Percentiles rank a stretch among this genome's conserved stretches.
phyloP scores from a whole-genome alignment of 2,113 vertebrate genomes.

The Marcusenius ussheri region DNA sequence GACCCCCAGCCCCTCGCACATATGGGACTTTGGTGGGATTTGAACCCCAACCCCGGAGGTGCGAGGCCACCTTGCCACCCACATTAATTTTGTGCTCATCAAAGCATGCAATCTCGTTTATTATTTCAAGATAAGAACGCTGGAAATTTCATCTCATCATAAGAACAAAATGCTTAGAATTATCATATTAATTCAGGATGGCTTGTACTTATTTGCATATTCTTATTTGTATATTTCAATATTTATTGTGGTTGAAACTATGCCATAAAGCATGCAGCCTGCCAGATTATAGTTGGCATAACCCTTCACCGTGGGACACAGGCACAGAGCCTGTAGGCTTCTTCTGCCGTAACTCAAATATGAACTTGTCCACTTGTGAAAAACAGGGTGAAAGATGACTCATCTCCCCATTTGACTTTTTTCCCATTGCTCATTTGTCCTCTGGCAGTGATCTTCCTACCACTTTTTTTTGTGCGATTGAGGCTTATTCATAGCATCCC shows the following conservation, averaged over 20 bases:
- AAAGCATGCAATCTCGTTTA: neutral
- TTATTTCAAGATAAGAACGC: neutral
- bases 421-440: neutral
- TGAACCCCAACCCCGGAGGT: neutral
- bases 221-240: neutral
- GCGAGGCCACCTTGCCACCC: neutral
- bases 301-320: neutral
- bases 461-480: neutral
- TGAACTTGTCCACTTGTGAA: neutral
- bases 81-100: neutral
- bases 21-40: neutral
- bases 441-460: neutral
- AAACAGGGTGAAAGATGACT: neutral
- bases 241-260: neutral
- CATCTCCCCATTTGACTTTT: neutral
- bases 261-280: neutral
- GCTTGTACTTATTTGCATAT: neutral
- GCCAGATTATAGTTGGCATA: neutral
- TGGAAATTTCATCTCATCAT: neutral
- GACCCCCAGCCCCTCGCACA: neutral
- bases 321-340: neutral
- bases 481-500: neutral
- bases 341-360: neutral
- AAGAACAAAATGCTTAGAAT: neutral
- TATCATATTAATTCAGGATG: neutral